Evolutionary conservation across 2,113 vertebrate species (phyloP).

Genomic region (Euleptes europaea): DNA sequence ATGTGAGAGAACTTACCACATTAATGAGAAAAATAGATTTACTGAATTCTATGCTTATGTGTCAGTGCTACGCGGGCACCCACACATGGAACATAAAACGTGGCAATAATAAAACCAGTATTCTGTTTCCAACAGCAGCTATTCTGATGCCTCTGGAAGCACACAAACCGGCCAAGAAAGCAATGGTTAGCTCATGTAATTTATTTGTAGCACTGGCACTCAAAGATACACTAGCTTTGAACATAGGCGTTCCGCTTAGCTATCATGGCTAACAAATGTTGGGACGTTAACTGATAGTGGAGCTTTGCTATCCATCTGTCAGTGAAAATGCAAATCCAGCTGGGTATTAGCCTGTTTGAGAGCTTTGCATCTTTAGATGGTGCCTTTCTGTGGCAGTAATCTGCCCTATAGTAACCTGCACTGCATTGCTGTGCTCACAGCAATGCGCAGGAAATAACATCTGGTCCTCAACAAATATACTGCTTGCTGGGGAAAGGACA

Average conservation of each 20-base stretch:
- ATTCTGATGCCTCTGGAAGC: neutral
- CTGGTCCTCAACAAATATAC: neutral
- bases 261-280: neutral
- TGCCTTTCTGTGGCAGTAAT: no score
- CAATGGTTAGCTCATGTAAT: neutral
- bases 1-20: neutral
- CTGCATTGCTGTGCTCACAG: no score
- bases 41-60: neutral
- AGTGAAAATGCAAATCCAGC: no score
- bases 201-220: neutral
- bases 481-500: neutral
- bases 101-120: neutral
- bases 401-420: no score
- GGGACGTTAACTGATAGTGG: neutral
- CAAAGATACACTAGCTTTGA: neutral
- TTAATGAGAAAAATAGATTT: neutral
- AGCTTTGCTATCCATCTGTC: neutral
- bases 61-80: neutral
- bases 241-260: neutral
- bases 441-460: accelerated
- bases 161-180: neutral
- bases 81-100: neutral
- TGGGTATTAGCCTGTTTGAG: no score
- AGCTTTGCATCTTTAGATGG: no score
- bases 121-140: neutral